Evolutionary conservation across 2,113 vertebrate genomes (phyloP), one percentile per base, ranked within the genome.

Genomic region (Ailuropoda melanoleuca): DNA sequence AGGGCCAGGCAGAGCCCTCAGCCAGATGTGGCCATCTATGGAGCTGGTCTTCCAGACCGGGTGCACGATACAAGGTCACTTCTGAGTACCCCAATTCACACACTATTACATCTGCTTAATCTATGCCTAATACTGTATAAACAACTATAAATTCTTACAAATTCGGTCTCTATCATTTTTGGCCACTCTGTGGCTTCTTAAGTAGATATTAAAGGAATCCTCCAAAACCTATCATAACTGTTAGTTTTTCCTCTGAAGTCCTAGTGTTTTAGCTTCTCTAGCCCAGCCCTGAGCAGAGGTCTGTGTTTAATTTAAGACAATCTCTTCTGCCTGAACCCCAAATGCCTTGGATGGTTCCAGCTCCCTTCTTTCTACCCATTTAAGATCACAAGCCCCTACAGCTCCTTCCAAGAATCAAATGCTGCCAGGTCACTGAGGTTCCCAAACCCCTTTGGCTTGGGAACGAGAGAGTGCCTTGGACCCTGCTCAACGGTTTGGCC

Each of bases 231-330:
- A 58, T 48, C 48, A 53, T 50, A 97, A 95, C 86, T 83, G 90
- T 62, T 96, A 34, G 48, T 74, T 97, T 97, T 96, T 78, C 46
- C 74, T 95, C 88, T 90, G 87, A 88, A 66, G 24, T 77, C 94
- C 43, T 92, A 55, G 84, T 94, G 77, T 88, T 90, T 97, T 91
- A 37, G 86, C 80, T 74, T 48, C 88, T n/a, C 83, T 50, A 37
- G 56, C 1, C 82, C 81, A 97, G 34, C 15, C 50, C 58, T 60
- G 26, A 93, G 56, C 72, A 94, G 74, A 89, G 46, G 70, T 94
- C 74, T 97, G 95, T 23, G 23, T 96, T 97, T 96, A 95, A 96
- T 97, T 97, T 97, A 95, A 85, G 55, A 97, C 39, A 9, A 7
- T 70, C 68, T 64, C 58, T 89, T n/a, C 56, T 90, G 72, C 68